phyloP scores from a whole-genome alignment of 1,140 invertebrate genomes.

The Centruroides sculpturatus region DNA sequence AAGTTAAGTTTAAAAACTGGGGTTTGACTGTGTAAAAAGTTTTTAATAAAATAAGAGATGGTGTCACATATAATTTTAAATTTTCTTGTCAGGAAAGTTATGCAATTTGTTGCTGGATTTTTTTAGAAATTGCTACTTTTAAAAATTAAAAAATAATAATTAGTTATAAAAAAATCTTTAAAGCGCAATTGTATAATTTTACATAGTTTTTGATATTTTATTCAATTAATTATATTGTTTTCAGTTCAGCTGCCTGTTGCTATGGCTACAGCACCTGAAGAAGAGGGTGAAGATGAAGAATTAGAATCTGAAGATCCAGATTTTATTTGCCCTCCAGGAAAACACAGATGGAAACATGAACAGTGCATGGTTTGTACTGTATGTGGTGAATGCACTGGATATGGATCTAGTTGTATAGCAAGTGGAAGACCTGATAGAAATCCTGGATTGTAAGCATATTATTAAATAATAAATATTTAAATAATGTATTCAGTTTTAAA shows the following conservation, averaged over 20 bases:
- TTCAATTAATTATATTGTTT: not conserved
- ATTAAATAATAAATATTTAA: too few relatives aligned
- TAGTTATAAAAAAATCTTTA: too few relatives aligned
- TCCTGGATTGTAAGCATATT: constrained; percentile 53
- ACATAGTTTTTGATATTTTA: not conserved
- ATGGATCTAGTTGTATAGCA: constrained; percentile 68
- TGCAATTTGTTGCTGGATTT: too few relatives aligned
- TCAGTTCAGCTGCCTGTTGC: constrained; percentile 32
- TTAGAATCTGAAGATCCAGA: constrained; percentile 33
- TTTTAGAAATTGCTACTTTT: too few relatives aligned
- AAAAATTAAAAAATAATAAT: too few relatives aligned
- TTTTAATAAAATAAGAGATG: too few relatives aligned
- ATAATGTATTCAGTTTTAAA: too few relatives aligned
- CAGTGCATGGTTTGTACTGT: constrained; percentile 78
- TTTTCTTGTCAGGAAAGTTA: too few relatives aligned
- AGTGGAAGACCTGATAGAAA: constrained; percentile 58
- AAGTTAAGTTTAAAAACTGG: too few relatives aligned
- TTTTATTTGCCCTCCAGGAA: constrained; percentile 47
- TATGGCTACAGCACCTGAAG: constrained; percentile 41
- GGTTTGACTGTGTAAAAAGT: too few relatives aligned
- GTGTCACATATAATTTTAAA: too few relatives aligned
- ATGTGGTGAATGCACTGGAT: constrained; percentile 88
- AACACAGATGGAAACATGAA: constrained; percentile 64
- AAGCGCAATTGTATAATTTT: too few relatives aligned
- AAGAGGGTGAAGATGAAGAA: constrained; percentile 44